Percentiles rank a stretch among this genome's conserved stretches.
These are phyloP conservation scores for Nasonia giraulti DNA, from an alignment of 1,140 invertebrate species.

Conservation along the genomic window DNA sequence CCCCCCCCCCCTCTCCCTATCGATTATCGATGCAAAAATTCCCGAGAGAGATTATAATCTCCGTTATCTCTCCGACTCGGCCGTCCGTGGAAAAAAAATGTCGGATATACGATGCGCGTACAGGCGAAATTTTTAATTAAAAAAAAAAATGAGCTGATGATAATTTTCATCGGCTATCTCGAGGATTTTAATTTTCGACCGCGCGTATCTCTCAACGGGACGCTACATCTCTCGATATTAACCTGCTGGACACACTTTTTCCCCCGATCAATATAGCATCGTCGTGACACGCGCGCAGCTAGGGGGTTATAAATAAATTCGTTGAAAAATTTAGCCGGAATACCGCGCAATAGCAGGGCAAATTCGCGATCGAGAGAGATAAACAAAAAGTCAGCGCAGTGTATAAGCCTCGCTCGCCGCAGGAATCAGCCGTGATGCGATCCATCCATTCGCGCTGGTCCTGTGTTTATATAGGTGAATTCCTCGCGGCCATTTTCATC, in stretches of 20 bases:
- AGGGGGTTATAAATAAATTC: neutral
- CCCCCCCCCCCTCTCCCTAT: neutral
- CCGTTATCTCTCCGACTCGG: conserved; percentile 8
- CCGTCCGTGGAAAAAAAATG: too few relatives aligned
- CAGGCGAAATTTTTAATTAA: too few relatives aligned
- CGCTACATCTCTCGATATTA: neutral
- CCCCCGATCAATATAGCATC: neutral
- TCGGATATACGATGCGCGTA: too few relatives aligned
- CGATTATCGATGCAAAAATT: conserved; percentile 46
- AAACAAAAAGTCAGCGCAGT: neutral
- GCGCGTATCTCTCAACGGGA: neutral
- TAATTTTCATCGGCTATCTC: too few relatives aligned
- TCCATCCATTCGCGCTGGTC: neutral
- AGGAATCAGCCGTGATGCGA: conserved; percentile 21
- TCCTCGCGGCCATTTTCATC: conserved; percentile 44
- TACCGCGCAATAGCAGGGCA: too few relatives aligned
- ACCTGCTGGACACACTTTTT: neutral
- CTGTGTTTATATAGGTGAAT: neutral
- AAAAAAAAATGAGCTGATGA: too few relatives aligned
- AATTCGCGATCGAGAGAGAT: neutral
- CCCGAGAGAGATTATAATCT: conserved; percentile 7
- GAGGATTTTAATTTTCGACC: neutral
- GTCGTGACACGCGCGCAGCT: neutral
- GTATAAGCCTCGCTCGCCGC: neutral
- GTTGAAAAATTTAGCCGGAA: neutral